Base-by-base conservation (phyloP, 2,888 invertebrate species). In the Cyclophora albipunctata region DNA sequence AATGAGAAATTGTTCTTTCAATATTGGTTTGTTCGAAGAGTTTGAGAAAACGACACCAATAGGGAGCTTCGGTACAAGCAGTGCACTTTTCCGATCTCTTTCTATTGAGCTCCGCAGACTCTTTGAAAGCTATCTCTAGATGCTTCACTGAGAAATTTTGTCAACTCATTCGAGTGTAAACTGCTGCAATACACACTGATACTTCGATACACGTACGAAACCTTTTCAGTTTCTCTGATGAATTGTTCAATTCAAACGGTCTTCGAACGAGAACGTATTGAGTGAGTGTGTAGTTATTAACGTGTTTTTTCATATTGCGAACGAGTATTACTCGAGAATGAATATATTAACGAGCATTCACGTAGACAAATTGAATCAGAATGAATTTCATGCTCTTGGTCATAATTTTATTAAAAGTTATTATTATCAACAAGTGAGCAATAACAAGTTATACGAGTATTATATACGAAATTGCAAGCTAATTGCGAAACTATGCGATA, bases 11-110 rank as follows among this genome's bases (percentile, higher is more conserved):
- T 20, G 20, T 20, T 20, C 20, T 20, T 20, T 2, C 20, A 20
- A 20, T 20, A 20, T 20, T 20, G 62, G 57, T 64, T 63, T 64
- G 60, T 69, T 61, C 64, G 50, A 59, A 51, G 52, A 50, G 63
- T 54, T 61, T 55, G 62, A 71, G 74, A 68, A 77, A 72, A 68
- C 70, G 72, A 74, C 71, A 78, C 76, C 78, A 74, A 78, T 76
- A 73, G 71, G 67, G 66, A 69, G 71, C 75, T 78, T 75, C 73
- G 81, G 69, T 73, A 64, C 65, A 64, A 60, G 63, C 62, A 66
- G 63, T 59, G 67, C 70, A 72, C 69, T 74, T 71, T 70, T 66
- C 67, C 71, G 67, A 78, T 77, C 73, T 73, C 71, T 79, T 78
- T 75, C 67, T 69, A 67, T 62, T 55, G 65, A 51, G 43, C 66